Evolutionary conservation across 1,140 invertebrate species (phyloP).

Genomic region (Drosophila melanica): DNA sequence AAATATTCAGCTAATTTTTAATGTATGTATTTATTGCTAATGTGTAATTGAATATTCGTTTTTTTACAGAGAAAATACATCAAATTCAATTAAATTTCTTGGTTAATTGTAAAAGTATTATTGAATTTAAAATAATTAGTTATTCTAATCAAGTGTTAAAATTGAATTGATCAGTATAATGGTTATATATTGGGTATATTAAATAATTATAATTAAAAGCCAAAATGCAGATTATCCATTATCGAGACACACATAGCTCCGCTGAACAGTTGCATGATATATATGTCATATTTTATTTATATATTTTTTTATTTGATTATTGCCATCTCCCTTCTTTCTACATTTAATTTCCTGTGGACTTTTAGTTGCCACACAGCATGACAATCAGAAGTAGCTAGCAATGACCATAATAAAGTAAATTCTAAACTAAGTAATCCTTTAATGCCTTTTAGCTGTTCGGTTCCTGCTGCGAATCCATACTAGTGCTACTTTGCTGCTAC

Average conservation of each 20-base stretch:
- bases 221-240: too few species aligned
- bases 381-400: slow-evolving; percentile 32
- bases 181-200: too few species aligned
- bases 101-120: too few species aligned
- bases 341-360: slow-evolving; percentile 50
- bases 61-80: too few species aligned
- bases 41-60: too few species aligned
- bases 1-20: neutral
- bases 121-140: too few species aligned
- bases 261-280: neutral
- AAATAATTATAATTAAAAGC: too few species aligned
- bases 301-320: neutral
- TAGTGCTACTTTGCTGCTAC: slow-evolving; percentile 14
- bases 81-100: too few species aligned
- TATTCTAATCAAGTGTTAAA: too few species aligned
- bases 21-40: too few species aligned
- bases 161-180: too few species aligned
- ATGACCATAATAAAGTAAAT: slow-evolving; percentile 72
- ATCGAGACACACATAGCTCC: too few species aligned
- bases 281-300: slow-evolving; percentile 7
- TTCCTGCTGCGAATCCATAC: neutral
- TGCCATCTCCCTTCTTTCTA: slow-evolving; percentile 5
- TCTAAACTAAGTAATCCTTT: slow-evolving; percentile 77
- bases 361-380: slow-evolving; percentile 43
- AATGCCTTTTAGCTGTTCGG: slow-evolving; percentile 67